Conservation (phyloP, 2,797 vertebrate species). For the Chloroceryle amazona region DNA sequence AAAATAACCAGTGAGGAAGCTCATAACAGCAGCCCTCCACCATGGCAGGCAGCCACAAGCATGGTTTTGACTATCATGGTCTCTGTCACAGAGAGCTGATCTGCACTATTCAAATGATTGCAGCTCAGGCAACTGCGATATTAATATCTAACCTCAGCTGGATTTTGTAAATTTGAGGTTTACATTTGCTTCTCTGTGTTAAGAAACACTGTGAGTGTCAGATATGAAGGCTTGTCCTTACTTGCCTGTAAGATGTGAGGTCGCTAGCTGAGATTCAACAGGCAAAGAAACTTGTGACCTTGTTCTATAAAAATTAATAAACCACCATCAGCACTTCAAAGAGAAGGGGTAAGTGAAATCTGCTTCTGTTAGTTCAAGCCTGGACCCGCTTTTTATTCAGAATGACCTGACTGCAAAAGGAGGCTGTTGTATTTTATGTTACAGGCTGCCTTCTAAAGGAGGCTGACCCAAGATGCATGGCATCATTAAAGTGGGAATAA, state of each 20-base stretch:
- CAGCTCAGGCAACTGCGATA: not conserved
- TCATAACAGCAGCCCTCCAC: not conserved
- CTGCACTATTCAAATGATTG: not conserved
- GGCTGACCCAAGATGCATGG: not conserved
- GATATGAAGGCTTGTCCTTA: constrained; percentile 1
- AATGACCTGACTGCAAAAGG: not conserved
- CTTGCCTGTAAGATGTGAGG: not conserved
- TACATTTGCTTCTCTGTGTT: not conserved
- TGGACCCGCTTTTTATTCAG: constrained; percentile 24
- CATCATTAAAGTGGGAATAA: constrained; percentile 6
- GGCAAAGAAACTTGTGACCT: constrained; percentile 37
- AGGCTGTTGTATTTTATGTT: not conserved
- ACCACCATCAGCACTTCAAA: not conserved
- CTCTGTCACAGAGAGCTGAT: not conserved
- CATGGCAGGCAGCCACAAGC: rapidly evolving
- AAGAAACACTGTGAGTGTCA: not conserved
- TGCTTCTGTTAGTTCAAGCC: constrained; percentile 16
- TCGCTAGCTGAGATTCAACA: not conserved
- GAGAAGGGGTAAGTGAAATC: not conserved
- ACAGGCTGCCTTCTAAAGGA: not conserved
- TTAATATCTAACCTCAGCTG: not conserved
- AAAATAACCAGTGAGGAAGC: not conserved
- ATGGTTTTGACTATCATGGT: not conserved
- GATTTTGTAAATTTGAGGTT: not conserved
- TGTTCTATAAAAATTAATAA: constrained; percentile 43